Base-by-base conservation (phyloP, 2,888 invertebrate genomes). In the Ophion ellenae region DNA sequence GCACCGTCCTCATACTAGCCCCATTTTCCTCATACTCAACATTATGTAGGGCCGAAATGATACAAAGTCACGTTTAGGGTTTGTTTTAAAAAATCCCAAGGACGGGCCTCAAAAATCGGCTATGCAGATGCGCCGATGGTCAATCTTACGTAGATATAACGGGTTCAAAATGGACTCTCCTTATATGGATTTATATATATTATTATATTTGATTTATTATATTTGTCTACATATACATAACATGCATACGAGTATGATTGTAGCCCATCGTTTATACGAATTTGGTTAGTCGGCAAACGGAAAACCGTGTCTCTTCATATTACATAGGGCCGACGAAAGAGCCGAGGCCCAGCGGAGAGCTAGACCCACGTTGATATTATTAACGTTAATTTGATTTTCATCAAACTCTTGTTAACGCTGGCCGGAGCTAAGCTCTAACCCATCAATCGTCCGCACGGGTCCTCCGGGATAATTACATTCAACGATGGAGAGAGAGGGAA, bases 341-440 rank as follows among this genome's bases (percentile, higher is more conserved):
- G 79, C 61, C 69, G 45, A 70, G 78, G 59, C 67, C 70, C 59
- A n/a, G 59, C 77, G 57, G 81, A 76, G 76, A 81, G 81, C 81
- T 76, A 79, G 85, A 79, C 78, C 85, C 83, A 74, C 71, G 80
- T 76, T 87, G 86, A 87, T 87, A 85, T 82, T 87, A 87, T 87
- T 87, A 87, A 82, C 86, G 86, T 85, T 87, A 87, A 87, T 87
- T 87, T 86, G 86, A 87, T 87, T 87, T 86, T 87, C 86, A 87
- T 87, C 86, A 87, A 87, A 87, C 87, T 87, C 87, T 87, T 87
- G 87, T 86, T 86, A 86, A 86, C 84, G 86, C 81, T 83, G 83
- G 86, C 85, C 86, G 83, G 81, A 85, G 86, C 86, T 86, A 85
- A 83, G 86, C 86, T 87, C 81, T 85, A 81, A 70, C 86, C 86